Conservation (phyloP, 2,797 vertebrate genomes). For the Tolypeutes matacus region DNA sequence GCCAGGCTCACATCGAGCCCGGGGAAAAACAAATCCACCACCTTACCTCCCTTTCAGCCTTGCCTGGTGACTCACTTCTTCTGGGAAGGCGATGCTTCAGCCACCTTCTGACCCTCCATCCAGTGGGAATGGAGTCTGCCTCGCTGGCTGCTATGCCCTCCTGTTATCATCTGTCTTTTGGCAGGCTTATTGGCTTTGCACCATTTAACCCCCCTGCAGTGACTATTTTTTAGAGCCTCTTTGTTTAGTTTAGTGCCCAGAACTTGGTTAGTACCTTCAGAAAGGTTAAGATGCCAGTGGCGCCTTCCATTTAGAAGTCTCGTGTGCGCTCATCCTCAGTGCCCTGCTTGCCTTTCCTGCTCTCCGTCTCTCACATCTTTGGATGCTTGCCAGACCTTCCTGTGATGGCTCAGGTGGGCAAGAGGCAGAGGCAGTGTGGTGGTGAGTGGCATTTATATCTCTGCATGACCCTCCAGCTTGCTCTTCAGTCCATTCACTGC, state of each 20-base stretch:
- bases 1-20: conserved; percentile 18
- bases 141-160: conserved; percentile 65
- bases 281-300: neutral
- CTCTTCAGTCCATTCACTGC: neutral
- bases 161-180: conserved; percentile 59
- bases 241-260: conserved; percentile 64
- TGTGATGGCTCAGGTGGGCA: conserved; percentile 52
- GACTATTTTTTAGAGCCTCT: conserved; percentile 54
- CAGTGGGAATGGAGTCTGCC: conserved; percentile 69
- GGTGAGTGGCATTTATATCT: conserved; percentile 61
- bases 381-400: neutral
- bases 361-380: rapidly evolving
- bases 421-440: neutral
- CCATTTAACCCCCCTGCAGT: conserved; percentile 28
- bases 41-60: conserved; percentile 74
- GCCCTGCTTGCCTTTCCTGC: neutral
- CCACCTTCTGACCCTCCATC: conserved; percentile 77
- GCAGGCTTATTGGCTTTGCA: conserved; percentile 34
- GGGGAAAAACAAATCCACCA: conserved; percentile 59
- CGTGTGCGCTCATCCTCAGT: neutral
- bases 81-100: conserved; percentile 80
- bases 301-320: neutral
- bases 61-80: conserved; percentile 79
- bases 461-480: neutral
- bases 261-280: conserved; percentile 53